These are phyloP conservation scores for Atta cephalotes DNA, from an alignment of 1,140 invertebrate genomes.

Conservation along the genomic window DNA sequence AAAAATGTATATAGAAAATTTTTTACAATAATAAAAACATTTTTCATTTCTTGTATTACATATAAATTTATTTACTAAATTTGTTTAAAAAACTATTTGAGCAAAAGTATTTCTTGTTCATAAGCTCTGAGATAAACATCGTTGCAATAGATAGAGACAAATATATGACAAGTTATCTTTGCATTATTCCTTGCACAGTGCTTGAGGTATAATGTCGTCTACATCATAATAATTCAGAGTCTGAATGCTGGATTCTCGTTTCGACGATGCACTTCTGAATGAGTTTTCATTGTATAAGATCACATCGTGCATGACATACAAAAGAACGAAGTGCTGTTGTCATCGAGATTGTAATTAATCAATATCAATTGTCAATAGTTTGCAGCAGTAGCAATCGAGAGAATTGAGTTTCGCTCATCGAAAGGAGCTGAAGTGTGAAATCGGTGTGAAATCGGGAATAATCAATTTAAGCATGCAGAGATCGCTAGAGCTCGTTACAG, in stretches of 20 bases:
- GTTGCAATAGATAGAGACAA: neutral
- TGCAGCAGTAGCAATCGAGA: neutral
- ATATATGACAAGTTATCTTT: conserved; percentile 8
- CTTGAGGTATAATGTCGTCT: conserved; percentile 5
- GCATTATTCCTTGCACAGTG: neutral
- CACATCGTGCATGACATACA: neutral
- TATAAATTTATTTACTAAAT: neutral
- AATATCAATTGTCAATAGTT: conserved; percentile 53
- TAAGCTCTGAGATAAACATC: neutral
- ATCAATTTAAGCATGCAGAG: conserved; percentile 16
- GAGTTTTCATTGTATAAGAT: neutral
- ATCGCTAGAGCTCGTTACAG: neutral
- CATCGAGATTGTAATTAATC: conserved; percentile 50
- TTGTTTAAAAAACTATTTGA: neutral
- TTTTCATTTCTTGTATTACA: neutral
- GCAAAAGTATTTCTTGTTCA: conserved; percentile 3
- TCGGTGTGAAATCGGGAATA: conserved; percentile 46
- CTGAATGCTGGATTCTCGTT: conserved; percentile 17
- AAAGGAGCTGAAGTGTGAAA: conserved; percentile 10
- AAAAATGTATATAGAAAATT: neutral
- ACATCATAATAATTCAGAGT: conserved; percentile 55
- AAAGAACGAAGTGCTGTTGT: conserved; percentile 7
- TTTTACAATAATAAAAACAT: neutral
- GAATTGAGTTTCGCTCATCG: neutral
- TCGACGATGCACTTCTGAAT: conserved; percentile 17